A percentile compares a stretch with the other conserved stretches of the same genome.
Evolutionary conservation across 2,888 invertebrate genomes (phyloP).

Genomic region (Diarsia mendica): DNA sequence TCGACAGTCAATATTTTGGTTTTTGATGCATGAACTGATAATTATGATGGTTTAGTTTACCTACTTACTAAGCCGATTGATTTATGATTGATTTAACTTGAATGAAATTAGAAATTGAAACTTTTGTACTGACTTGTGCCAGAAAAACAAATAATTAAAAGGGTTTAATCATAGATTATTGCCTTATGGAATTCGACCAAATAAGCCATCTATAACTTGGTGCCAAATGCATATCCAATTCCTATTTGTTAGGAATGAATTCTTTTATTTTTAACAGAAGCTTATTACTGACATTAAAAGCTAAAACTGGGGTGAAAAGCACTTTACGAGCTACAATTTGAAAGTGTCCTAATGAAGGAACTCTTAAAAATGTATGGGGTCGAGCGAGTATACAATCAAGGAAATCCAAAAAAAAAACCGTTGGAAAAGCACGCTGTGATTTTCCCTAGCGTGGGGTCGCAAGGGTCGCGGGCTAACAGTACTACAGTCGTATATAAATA

Average conservation of each 20-base stretch:
- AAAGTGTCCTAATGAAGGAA: slow-evolving; percentile 6
- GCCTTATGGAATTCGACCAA: not conserved
- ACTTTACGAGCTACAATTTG: slow-evolving; percentile 10
- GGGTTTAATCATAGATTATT: not conserved
- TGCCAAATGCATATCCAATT: not conserved
- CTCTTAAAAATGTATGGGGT: slow-evolving; percentile 61
- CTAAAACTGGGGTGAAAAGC: slow-evolving; percentile 1
- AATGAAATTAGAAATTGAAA: not conserved
- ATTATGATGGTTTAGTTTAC: not conserved
- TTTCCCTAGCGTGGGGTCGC: slow-evolving; percentile 55
- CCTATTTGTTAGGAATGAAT: not conserved
- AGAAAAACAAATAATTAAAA: not conserved
- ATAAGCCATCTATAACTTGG: not conserved
- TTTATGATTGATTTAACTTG: not conserved
- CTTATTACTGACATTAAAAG: slow-evolving; percentile 25
- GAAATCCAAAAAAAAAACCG: slow-evolving; percentile 41
- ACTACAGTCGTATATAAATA: slow-evolving; percentile 65
- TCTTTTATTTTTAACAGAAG: not conserved
- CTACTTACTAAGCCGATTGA: not conserved
- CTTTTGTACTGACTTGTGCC: not conserved
- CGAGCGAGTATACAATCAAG: slow-evolving; percentile 43
- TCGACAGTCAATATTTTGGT: not conserved
- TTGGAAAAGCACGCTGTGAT: slow-evolving; percentile 51
- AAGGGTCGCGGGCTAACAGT: slow-evolving; percentile 52
- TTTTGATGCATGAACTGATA: not conserved